A percentile compares a stretch with the other conserved stretches of the same genome.
Evolutionary conservation across 2,113 vertebrate species (phyloP).

Genomic region (Alaudala cheleensis): DNA sequence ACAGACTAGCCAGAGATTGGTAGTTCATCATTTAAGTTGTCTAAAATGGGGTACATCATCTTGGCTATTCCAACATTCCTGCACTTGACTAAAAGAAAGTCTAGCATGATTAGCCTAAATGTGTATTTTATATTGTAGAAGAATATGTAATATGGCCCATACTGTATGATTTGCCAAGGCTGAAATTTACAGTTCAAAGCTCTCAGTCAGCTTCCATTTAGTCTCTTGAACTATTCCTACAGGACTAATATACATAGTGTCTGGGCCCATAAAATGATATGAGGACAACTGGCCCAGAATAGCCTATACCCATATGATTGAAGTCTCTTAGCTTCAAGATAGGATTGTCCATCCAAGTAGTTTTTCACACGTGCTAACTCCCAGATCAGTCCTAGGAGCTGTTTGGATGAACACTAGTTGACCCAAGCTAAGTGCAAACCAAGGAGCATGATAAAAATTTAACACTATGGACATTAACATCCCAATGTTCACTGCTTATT

Average conservation of each 20-base stretch:
- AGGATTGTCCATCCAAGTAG: neutral
- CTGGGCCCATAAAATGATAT: neutral
- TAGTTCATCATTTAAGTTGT: neutral
- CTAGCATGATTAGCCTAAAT: neutral
- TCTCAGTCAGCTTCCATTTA: neutral
- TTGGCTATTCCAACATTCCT: neutral
- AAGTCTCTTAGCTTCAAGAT: neutral
- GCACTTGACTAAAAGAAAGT: neutral
- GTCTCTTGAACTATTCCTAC: neutral
- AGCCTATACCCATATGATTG: neutral
- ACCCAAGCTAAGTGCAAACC: neutral
- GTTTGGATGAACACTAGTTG: neutral
- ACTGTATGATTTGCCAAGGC: neutral
- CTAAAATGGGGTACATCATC: neutral
- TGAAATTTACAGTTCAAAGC: neutral
- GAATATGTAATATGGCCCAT: neutral
- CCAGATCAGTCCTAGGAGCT: neutral
- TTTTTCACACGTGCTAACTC: neutral
- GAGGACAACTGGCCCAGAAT: neutral
- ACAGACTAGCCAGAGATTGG: neutral
- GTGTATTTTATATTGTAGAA: neutral
- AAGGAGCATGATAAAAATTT: neutral
- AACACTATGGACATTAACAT: neutral
- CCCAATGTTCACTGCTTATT: neutral
- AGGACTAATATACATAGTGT: neutral